phyloP scores from a whole-genome alignment of 2,888 invertebrate species.

The Octonoba sinensis region DNA sequence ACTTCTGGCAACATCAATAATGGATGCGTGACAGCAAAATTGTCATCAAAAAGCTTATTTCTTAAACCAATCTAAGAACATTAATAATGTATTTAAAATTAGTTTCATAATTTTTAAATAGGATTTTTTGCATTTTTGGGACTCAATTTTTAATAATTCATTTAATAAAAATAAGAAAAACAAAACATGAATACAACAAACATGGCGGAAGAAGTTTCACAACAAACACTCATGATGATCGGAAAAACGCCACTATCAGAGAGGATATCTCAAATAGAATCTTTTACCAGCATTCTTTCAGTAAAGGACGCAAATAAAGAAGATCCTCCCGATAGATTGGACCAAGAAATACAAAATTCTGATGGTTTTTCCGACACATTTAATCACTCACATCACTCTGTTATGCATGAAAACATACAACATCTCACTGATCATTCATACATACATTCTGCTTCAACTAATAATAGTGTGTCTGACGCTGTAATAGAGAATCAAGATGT shows the following conservation, averaged over 20 bases:
- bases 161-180: background rate
- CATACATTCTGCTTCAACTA: slow-evolving; percentile 28
- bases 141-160: too few species aligned
- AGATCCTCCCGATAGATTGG: slow-evolving; percentile 27
- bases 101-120: too few species aligned
- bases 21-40: too few species aligned
- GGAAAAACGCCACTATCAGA: slow-evolving; percentile 13
- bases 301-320: slow-evolving; percentile 1
- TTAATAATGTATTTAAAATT: too few species aligned
- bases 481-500: slow-evolving; percentile 8
- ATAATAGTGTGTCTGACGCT: background rate
- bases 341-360: slow-evolving; percentile 27
- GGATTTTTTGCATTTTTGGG: too few species aligned
- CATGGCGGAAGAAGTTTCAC: slow-evolving; percentile 57
- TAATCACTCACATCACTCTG: slow-evolving; percentile 1
- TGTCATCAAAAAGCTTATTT: too few species aligned
- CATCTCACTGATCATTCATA: slow-evolving; percentile 56
- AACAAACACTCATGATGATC: slow-evolving; percentile 51
- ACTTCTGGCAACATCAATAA: too few species aligned
- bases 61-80: too few species aligned
- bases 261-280: background rate
- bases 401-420: slow-evolving; percentile 36
- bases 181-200: slow-evolving; percentile 12
- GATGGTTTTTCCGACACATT: slow-evolving; percentile 24
- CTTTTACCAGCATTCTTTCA: background rate